Percentiles rank a stretch among this genome's conserved stretches.
phyloP scores from a whole-genome alignment of 2,797 vertebrate species.

The Pseudochromis fuscus region DNA sequence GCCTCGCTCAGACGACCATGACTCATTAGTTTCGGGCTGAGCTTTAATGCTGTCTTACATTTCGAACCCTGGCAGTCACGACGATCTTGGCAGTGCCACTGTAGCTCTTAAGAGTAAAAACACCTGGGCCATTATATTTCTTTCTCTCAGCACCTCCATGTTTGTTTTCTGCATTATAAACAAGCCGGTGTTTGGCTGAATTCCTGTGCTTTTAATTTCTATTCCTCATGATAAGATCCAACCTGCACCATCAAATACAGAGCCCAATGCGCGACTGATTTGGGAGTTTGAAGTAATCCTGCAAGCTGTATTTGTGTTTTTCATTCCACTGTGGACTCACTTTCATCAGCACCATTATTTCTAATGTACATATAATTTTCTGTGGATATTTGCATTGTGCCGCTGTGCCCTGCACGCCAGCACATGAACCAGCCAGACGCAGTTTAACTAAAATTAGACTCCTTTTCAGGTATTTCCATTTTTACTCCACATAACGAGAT shows the following conservation, averaged over 20 bases:
- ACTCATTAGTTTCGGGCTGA: constrained; percentile 71
- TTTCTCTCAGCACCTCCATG: constrained; percentile 28
- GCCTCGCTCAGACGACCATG: constrained; percentile 69
- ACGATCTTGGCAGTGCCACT: constrained; percentile 42
- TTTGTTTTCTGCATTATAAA: constrained; percentile 39
- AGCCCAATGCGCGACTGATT: no score
- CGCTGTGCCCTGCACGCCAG: neutral
- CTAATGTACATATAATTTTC: constrained; percentile 38
- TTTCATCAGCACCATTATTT: constrained; percentile 49
- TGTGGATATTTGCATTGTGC: constrained; percentile 25
- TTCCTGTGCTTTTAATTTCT: constrained; percentile 18
- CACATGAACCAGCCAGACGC: neutral
- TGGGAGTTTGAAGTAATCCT: no score
- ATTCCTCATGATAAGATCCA: no score
- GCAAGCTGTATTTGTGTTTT: constrained; percentile 36
- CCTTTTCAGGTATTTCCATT: neutral
- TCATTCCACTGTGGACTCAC: constrained; percentile 42
- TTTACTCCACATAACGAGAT: neutral
- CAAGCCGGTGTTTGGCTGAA: constrained; percentile 11
- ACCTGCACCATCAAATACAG: no score
- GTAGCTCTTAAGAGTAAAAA: constrained; percentile 43
- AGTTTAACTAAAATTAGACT: neutral
- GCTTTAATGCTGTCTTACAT: constrained; percentile 53
- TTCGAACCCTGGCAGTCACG: constrained; percentile 41
- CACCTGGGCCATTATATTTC: constrained; percentile 32